Conservation (phyloP, 2,888 invertebrate genomes). For the Phortica okadai region DNA sequence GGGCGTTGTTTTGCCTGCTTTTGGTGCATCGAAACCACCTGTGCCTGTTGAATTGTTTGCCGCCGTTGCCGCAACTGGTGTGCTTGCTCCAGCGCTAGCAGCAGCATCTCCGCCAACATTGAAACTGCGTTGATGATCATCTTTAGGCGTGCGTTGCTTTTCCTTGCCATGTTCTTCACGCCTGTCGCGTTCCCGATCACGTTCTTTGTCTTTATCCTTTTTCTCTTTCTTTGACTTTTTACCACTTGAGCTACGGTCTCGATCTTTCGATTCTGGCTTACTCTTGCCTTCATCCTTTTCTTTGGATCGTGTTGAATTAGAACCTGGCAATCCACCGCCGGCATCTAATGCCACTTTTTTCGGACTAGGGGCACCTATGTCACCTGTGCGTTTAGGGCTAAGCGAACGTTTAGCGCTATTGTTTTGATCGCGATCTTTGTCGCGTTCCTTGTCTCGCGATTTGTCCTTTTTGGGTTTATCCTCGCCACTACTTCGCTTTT, state of each 20-base stretch:
- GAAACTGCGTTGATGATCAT: constrained; percentile 9
- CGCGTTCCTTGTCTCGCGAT: constrained; percentile 78
- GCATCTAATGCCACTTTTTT: constrained; percentile 49
- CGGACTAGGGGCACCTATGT: constrained; percentile 55
- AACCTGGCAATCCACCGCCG: constrained; percentile 37
- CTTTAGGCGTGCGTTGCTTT: constrained; percentile 53
- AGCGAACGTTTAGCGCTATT: constrained; percentile 53
- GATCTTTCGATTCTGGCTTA: constrained; percentile 60
- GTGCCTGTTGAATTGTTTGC: constrained; percentile 47
- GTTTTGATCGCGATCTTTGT: constrained; percentile 72
- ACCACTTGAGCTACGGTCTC: constrained; percentile 69
- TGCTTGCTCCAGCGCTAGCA: background rate
- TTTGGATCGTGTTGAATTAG: constrained; percentile 54
- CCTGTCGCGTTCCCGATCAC: constrained; percentile 78
- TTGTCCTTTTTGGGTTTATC: constrained; percentile 77
- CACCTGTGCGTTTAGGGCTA: constrained; percentile 57
- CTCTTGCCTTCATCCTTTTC: constrained; percentile 62
- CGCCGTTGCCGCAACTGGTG: background rate
- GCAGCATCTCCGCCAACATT: background rate
- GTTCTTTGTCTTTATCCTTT: constrained; percentile 82
- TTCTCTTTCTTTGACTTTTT: constrained; percentile 79
- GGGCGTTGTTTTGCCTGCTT: constrained; percentile 57
- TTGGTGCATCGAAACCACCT: constrained; percentile 39
- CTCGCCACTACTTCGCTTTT: constrained; percentile 76
- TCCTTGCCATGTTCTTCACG: constrained; percentile 71